Evolutionary conservation across 2,888 invertebrate genomes (phyloP), one percentile per base, ranked within the genome.

Genomic region (Dinocampus coccinellae): DNA sequence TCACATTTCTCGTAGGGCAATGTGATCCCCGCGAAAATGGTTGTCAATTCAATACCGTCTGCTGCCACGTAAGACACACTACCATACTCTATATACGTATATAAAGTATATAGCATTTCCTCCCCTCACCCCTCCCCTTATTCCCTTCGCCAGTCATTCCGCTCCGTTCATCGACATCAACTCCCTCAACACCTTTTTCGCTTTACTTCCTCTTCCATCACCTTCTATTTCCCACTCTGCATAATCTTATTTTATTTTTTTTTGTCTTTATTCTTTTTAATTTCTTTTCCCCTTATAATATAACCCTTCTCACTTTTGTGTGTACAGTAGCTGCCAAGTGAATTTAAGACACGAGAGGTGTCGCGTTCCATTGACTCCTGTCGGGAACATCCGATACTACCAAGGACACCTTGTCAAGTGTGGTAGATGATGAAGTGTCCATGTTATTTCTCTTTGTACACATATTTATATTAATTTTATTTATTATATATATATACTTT

Each of bases 341-440:
- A 69, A 53, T 69, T 68, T 69, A 26, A 62, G 53, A 62, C 53
- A 62, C 29, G 36, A 24, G 64, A 75, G 76, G 76, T 81, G 76
- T 80, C 81, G 67, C 68, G 67, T 73, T 69, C 74, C 64, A 57
- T 52, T 70, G 77, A 80, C 75, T 73, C 73, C 73, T 58, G 74
- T 73, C 69, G 62, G 63, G 58, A 75, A 77, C 75, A 78, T 47
- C 69, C 66, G 77, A 79, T 78, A 77, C 72, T 70, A 61, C 55
- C 72, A 75, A 75, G 73, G 75, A 79, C 78, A 79, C 78, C 80
- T 76, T 75, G 77, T 39, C 53, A 62, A 67, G 57, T 66, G 63
- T 63, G 47, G 24, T 22, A 39, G 63, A 34, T 26, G 36, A 60
- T 61, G 16, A 39, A 61, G 36, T 16, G 61, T 36, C 61, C 34